Evolutionary conservation across 2,888 invertebrate species (phyloP).

Genomic region (Euspilapteryx auroguttella): DNA sequence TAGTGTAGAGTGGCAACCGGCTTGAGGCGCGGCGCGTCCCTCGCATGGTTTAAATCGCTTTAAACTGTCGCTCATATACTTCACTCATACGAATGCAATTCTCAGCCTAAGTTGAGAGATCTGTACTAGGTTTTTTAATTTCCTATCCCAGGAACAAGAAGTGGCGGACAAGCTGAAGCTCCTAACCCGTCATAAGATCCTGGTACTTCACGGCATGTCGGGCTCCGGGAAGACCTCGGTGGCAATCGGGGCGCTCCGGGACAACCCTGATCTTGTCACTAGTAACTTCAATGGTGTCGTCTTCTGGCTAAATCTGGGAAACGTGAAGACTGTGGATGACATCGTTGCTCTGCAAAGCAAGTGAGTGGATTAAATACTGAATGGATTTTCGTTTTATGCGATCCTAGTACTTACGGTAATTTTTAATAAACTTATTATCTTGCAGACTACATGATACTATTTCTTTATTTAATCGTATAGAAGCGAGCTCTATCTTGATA

Average conservation of each 20-base stretch:
- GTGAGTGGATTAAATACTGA: conserved; percentile 18
- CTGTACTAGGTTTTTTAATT: no score
- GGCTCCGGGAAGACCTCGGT: conserved; percentile 74
- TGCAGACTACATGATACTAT: no score
- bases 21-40: no score
- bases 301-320: conserved; percentile 60
- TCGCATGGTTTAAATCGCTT: no score
- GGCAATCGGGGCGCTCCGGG: conserved; percentile 61
- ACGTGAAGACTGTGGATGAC: conserved; percentile 48
- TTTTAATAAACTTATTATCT: no score
- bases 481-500: no score
- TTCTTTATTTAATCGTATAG: no score
- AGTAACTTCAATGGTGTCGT: conserved; percentile 56
- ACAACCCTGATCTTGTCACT: conserved; percentile 45
- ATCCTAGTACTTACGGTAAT: no score
- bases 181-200: conserved; percentile 54
- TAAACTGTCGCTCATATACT: no score
- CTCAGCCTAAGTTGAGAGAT: no score
- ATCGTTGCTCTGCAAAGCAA: conserved; percentile 41
- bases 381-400: not conserved
- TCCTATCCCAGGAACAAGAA: conserved; percentile 35
- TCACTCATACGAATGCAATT: no score
- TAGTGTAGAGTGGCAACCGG: no score
- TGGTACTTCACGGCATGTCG: conserved; percentile 74
- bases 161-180: conserved; percentile 41